These are phyloP conservation scores for Scomber japonicus DNA, from an alignment of 2,113 vertebrate species.

Conservation along the genomic window DNA sequence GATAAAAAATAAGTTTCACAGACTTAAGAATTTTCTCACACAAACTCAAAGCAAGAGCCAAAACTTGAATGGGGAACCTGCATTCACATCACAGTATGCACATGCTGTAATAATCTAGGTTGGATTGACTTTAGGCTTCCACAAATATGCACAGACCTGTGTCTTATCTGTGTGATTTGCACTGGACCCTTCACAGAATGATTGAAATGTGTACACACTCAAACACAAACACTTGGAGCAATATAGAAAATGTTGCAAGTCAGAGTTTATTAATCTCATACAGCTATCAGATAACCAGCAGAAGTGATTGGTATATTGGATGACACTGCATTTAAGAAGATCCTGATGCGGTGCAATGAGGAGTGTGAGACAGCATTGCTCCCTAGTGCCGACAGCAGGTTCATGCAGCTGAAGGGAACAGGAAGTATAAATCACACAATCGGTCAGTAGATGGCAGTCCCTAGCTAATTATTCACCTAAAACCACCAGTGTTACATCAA, in stretches of 20 bases:
- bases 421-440: background rate
- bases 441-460: slow-evolving; percentile 71
- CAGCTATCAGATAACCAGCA: background rate
- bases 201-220: too few species aligned
- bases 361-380: slow-evolving; percentile 12
- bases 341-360: background rate
- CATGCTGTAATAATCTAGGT: too few species aligned
- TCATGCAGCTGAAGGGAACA: slow-evolving; percentile 28
- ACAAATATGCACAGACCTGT: too few species aligned
- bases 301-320: background rate
- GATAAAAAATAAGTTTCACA: too few species aligned
- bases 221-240: too few species aligned
- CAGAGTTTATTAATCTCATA: background rate
- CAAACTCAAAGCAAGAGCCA: too few species aligned
- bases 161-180: too few species aligned
- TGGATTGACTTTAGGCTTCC: too few species aligned
- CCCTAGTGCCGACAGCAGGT: slow-evolving; percentile 43
- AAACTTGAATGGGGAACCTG: too few species aligned
- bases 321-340: background rate
- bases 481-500: background rate
- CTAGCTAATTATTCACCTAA: slow-evolving; percentile 7
- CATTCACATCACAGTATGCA: too few species aligned
- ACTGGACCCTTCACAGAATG: too few species aligned
- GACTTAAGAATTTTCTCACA: too few species aligned
- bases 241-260: background rate